Percentiles rank a stretch among this genome's conserved stretches.
phyloP scores from a whole-genome alignment of 2,113 vertebrate genomes.

The Hylia prasina region DNA sequence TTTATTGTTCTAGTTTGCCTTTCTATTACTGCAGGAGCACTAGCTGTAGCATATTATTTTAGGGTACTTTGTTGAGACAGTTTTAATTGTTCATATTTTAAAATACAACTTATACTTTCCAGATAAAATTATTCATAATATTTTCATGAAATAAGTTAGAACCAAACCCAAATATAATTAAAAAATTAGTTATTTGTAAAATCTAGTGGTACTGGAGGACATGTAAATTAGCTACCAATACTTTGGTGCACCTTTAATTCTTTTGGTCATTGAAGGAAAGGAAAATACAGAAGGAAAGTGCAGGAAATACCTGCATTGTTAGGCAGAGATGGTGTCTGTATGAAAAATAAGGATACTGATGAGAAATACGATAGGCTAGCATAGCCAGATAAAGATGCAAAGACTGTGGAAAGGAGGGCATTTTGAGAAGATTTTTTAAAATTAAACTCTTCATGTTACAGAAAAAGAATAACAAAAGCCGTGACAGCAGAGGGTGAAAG shows the following conservation, averaged over 20 bases:
- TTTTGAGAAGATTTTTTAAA: neutral
- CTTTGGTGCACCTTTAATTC: neutral
- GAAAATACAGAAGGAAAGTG: too few relatives aligned
- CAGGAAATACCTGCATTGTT: neutral
- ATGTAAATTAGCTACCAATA: neutral
- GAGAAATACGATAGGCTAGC: neutral
- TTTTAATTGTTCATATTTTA: neutral
- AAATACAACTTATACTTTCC: neutral
- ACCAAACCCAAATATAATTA: fast-evolving
- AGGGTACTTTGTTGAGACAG: neutral
- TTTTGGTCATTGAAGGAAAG: neutral
- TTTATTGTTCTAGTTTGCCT: neutral
- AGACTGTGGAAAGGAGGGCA: neutral
- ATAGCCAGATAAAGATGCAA: neutral
- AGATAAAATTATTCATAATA: neutral
- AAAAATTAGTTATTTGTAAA: neutral
- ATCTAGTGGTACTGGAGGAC: neutral
- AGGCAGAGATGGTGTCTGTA: neutral
- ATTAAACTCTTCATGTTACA: neutral
- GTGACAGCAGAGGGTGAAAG: neutral
- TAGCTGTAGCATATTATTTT: neutral
- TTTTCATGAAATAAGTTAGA: neutral
- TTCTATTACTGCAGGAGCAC: neutral
- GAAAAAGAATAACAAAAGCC: neutral
- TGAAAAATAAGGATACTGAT: neutral